Evolutionary conservation across 2,113 vertebrate genomes (phyloP).

Genomic region (Bagarius yarrelli): DNA sequence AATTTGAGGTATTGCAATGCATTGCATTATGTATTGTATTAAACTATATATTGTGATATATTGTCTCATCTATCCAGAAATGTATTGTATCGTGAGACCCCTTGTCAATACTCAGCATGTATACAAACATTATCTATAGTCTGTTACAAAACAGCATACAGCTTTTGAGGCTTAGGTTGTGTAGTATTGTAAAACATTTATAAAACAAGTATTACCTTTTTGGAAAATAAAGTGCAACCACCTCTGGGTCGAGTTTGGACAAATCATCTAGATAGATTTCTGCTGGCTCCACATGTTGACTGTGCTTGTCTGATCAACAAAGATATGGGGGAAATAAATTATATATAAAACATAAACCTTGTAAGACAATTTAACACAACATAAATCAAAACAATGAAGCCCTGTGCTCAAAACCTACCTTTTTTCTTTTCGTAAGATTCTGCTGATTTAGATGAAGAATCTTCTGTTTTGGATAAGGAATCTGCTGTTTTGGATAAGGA

Average conservation of each 20-base stretch:
- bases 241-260: constrained; percentile 71
- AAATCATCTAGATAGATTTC: constrained; percentile 84
- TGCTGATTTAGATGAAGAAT: constrained; percentile 45
- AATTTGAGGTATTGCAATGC: no score
- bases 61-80: no score
- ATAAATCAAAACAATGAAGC: background rate
- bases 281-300: constrained; percentile 73
- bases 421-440: constrained; percentile 62
- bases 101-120: no score
- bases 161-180: background rate
- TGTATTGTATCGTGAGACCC: no score
- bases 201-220: constrained; percentile 70
- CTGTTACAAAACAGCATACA: background rate
- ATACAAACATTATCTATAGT: background rate
- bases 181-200: no score
- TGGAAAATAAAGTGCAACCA: constrained; percentile 80
- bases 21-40: no score
- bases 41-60: no score
- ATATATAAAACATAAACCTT: background rate
- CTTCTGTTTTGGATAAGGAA: no score
- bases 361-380: background rate
- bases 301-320: constrained; percentile 67
- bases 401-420: constrained; percentile 53
- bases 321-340: background rate
- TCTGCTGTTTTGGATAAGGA: no score